phyloP scores from a whole-genome alignment of 2,888 invertebrate species.

The Cordylochernes scorpioides region DNA sequence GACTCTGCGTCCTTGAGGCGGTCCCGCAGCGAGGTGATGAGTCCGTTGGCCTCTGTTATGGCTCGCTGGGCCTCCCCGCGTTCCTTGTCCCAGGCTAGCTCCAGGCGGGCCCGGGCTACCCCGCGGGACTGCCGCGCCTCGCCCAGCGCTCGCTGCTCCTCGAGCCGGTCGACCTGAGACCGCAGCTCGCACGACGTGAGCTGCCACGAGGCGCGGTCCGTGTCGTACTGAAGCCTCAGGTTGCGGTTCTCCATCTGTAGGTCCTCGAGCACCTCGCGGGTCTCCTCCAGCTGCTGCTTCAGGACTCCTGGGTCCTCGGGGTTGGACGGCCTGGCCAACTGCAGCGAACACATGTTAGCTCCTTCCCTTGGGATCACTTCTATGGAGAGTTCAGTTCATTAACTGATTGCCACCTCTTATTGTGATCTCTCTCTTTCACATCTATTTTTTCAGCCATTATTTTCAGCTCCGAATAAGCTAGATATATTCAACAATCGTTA shows the following conservation, averaged over 20 bases:
- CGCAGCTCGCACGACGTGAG: constrained; percentile 63
- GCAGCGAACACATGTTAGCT: not conserved
- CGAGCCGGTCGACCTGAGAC: constrained; percentile 58
- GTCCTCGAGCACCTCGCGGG: constrained; percentile 62
- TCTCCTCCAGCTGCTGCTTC: constrained; percentile 37
- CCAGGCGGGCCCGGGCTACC: constrained; percentile 60
- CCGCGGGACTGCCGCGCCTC: constrained; percentile 51
- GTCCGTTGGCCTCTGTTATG: constrained; percentile 51
- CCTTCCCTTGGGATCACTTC: not conserved
- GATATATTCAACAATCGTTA: no score
- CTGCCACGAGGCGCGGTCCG: constrained; percentile 58
- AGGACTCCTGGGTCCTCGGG: no score
- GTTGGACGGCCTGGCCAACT: no score
- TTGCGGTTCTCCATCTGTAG: constrained; percentile 51
- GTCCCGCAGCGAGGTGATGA: constrained; percentile 43
- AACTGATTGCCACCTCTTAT: not conserved
- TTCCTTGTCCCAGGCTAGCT: constrained; percentile 78
- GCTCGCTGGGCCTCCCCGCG: constrained; percentile 69
- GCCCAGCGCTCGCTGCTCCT: constrained; percentile 55
- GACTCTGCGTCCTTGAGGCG: constrained; percentile 30
- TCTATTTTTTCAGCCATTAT: no score
- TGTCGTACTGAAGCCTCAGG: constrained; percentile 61
- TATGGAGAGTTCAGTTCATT: not conserved
- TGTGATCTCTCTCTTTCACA: no score
- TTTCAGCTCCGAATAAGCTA: no score